Percentiles rank a stretch among this genome's conserved stretches.
phyloP scores from a whole-genome alignment of 2,888 invertebrate genomes.

The Clusia tigrina region DNA sequence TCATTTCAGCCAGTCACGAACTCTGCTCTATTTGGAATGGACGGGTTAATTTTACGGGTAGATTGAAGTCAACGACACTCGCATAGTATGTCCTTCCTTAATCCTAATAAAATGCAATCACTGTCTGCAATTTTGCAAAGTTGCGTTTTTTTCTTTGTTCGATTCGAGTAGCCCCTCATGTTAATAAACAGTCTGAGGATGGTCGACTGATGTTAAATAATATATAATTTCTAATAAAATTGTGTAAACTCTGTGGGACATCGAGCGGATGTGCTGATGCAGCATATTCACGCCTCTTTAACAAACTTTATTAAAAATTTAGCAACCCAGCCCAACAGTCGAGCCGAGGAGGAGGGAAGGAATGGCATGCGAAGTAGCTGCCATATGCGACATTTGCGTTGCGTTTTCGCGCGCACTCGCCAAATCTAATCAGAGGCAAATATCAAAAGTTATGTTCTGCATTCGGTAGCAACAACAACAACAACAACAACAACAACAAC shows the following conservation, averaged over 20 bases:
- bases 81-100: no score
- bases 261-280: no score
- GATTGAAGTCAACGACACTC: no score
- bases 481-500: not conserved
- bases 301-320: constrained; percentile 51
- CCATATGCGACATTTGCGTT: constrained; percentile 4
- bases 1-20: no score
- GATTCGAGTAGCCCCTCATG: not conserved
- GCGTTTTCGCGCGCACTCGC: not conserved
- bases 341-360: not conserved
- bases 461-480: not conserved
- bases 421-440: not conserved
- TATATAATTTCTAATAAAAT: constrained; percentile 2
- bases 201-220: not conserved
- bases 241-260: not conserved
- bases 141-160: no score
- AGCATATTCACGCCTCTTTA: constrained; percentile 56
- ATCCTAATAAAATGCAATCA: no score
- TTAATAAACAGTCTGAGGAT: not conserved
- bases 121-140: no score
- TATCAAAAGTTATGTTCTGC: not conserved
- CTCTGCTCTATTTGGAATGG: no score
- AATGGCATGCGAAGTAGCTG: not conserved
- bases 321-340: constrained; percentile 7
- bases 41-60: no score